Evolutionary conservation across 2,888 invertebrate genomes (phyloP).

Genomic region (Mesorhabditis sp.): DNA sequence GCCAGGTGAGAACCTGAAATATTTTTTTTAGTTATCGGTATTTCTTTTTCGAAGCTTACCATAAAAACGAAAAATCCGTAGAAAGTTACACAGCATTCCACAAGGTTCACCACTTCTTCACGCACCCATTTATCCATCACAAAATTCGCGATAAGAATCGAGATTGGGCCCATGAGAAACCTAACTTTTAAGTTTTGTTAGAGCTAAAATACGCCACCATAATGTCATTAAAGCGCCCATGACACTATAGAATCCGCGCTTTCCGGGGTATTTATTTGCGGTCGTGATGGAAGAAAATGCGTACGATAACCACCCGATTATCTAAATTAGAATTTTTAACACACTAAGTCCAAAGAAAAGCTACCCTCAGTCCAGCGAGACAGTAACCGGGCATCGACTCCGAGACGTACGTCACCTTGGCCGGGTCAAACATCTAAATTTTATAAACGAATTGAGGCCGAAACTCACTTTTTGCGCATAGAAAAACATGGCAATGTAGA

Average conservation of each 20-base stretch:
- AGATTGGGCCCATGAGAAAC: slow-evolving; percentile 78
- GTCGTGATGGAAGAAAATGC: slow-evolving; percentile 71
- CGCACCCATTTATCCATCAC: slow-evolving; percentile 78
- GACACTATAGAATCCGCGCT: slow-evolving; percentile 77
- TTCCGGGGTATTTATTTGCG: slow-evolving; percentile 77
- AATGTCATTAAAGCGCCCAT: slow-evolving; percentile 78
- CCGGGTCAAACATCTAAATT: slow-evolving; percentile 81
- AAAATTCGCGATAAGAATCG: slow-evolving; percentile 75
- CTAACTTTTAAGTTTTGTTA: slow-evolving; percentile 57
- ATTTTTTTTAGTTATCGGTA: not conserved
- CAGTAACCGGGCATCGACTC: slow-evolving; percentile 82
- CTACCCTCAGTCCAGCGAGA: slow-evolving; percentile 24
- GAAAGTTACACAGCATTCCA: slow-evolving; percentile 69
- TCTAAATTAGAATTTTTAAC: slow-evolving; percentile 66
- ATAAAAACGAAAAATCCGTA: slow-evolving; percentile 72
- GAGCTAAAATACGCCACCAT: slow-evolving; percentile 66
- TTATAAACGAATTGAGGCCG: slow-evolving; percentile 8
- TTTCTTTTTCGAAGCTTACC: slow-evolving; percentile 61
- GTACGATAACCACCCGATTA: slow-evolving; percentile 78
- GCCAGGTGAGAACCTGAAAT: slow-evolving; percentile 75
- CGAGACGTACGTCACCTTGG: slow-evolving; percentile 81
- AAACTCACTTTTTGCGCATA: slow-evolving; percentile 29
- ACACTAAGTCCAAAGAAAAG: slow-evolving; percentile 61
- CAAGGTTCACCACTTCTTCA: slow-evolving; percentile 73
- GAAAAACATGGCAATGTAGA: slow-evolving; percentile 74